These are phyloP conservation scores for Upupa epops DNA, from an alignment of 2,113 vertebrate species.

Conservation along the genomic window DNA sequence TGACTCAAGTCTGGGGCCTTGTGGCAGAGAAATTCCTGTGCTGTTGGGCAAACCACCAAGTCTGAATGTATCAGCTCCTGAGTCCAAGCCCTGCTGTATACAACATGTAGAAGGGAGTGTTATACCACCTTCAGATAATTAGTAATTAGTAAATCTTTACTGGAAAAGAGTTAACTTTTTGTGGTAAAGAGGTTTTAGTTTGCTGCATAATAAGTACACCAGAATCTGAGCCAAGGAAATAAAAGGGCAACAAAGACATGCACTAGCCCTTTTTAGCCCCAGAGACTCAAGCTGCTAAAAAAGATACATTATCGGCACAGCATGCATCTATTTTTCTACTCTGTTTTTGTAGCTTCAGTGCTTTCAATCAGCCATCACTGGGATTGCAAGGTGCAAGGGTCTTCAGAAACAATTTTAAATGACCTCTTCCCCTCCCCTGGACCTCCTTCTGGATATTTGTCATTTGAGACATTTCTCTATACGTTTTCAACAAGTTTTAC, in stretches of 20 bases:
- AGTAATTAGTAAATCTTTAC: neutral
- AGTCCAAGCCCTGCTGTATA: neutral
- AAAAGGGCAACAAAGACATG: neutral
- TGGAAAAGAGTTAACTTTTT: neutral
- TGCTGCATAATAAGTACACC: neutral
- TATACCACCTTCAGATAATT: neutral
- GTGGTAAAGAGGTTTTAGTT: neutral
- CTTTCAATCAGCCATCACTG: constrained; percentile 57
- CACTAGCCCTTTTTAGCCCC: constrained; percentile 18
- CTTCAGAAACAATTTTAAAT: constrained; percentile 53
- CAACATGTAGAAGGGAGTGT: neutral
- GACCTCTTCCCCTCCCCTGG: neutral
- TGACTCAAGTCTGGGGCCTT: neutral
- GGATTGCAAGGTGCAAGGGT: constrained; percentile 9
- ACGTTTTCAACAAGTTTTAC: neutral
- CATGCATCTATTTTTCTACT: constrained; percentile 27
- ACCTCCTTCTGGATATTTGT: constrained; percentile 28
- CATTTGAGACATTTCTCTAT: constrained; percentile 23
- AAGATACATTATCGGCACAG: constrained; percentile 31
- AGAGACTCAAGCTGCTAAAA: constrained; percentile 45
- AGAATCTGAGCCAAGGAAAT: neutral
- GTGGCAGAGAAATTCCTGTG: neutral
- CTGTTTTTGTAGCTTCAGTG: constrained; percentile 50
- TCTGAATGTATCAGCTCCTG: neutral
- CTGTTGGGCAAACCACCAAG: neutral